These are phyloP conservation scores for Eurytoma adleriae DNA, from an alignment of 2,888 invertebrate genomes.

Conservation along the genomic window DNA sequence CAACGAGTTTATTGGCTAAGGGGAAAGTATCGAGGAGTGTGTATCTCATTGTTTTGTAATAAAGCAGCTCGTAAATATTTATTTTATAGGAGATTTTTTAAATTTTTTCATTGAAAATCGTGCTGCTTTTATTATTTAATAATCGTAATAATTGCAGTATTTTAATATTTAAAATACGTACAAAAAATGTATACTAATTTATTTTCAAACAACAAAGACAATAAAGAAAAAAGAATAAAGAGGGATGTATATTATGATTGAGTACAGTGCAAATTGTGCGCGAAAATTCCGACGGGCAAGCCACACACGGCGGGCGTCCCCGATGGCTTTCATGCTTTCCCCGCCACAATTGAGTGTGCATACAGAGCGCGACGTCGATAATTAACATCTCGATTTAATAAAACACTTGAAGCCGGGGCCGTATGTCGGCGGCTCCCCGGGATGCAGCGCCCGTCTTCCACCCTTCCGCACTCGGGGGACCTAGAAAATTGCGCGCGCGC, in stretches of 20 bases:
- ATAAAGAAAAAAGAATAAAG: too few relatives aligned
- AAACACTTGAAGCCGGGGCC: constrained; percentile 67
- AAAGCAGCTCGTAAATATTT: too few relatives aligned
- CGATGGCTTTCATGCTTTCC: constrained; percentile 22
- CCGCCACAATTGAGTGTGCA: neutral
- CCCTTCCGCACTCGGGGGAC: constrained; percentile 25
- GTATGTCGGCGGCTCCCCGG: constrained; percentile 70
- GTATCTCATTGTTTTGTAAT: too few relatives aligned
- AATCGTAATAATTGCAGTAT: too few relatives aligned
- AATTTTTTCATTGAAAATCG: too few relatives aligned
- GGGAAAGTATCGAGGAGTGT: neutral
- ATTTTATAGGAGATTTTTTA: too few relatives aligned
- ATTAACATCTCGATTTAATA: constrained; percentile 73
- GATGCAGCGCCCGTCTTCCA: constrained; percentile 45
- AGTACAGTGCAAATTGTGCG: neutral
- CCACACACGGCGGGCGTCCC: neutral
- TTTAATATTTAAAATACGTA: too few relatives aligned
- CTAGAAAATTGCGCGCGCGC: constrained; percentile 44
- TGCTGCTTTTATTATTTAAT: too few relatives aligned
- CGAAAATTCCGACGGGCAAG: constrained; percentile 31
- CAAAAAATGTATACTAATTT: too few relatives aligned
- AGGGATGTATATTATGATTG: too few relatives aligned
- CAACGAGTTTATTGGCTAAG: neutral
- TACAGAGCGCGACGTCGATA: constrained; percentile 56
- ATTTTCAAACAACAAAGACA: too few relatives aligned